These are phyloP conservation scores for Drosophila meridiana DNA, from an alignment of 2,888 invertebrate species.

Conservation along the genomic window DNA sequence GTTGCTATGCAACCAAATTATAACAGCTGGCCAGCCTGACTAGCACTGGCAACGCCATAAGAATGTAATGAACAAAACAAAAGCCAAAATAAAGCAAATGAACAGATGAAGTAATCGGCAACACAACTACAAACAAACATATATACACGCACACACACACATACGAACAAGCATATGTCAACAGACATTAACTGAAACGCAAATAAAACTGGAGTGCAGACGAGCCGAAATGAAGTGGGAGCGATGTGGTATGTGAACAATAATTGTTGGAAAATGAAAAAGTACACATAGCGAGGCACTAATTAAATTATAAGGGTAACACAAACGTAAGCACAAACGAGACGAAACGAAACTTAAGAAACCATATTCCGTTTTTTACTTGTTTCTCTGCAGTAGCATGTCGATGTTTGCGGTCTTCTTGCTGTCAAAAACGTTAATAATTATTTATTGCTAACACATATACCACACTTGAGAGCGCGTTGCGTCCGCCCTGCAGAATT, in stretches of 20 bases:
- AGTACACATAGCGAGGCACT: conserved; percentile 49
- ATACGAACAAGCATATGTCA: conserved; percentile 43
- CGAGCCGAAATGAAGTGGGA: conserved; percentile 21
- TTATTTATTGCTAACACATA: conserved; percentile 51
- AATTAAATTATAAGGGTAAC: conserved; percentile 59
- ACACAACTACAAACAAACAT: conserved; percentile 38
- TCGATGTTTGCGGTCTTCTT: conserved; percentile 42
- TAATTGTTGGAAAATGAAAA: conserved; percentile 23
- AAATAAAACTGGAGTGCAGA: conserved; percentile 32
- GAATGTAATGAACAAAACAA: conserved; percentile 69
- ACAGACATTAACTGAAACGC: conserved; percentile 44
- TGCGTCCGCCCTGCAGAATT: conserved; percentile 32
- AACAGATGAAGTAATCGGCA: conserved; percentile 47
- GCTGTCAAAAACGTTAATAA: conserved; percentile 46
- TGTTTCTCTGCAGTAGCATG: conserved; percentile 81
- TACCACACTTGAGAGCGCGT: conserved; percentile 44
- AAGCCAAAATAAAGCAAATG: conserved; percentile 40
- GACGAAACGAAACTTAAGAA: conserved; percentile 37
- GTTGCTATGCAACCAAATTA: conserved; percentile 9
- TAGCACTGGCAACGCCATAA: conserved; percentile 47
- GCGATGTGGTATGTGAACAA: conserved; percentile 8
- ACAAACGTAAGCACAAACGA: conserved; percentile 45
- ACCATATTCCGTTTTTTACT: conserved; percentile 75
- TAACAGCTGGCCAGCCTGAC: conserved; percentile 20
- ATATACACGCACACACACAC: conserved; percentile 15